Evolutionary conservation across 2,113 vertebrate species (phyloP).

Genomic region (Oxyruncus cristatus): DNA sequence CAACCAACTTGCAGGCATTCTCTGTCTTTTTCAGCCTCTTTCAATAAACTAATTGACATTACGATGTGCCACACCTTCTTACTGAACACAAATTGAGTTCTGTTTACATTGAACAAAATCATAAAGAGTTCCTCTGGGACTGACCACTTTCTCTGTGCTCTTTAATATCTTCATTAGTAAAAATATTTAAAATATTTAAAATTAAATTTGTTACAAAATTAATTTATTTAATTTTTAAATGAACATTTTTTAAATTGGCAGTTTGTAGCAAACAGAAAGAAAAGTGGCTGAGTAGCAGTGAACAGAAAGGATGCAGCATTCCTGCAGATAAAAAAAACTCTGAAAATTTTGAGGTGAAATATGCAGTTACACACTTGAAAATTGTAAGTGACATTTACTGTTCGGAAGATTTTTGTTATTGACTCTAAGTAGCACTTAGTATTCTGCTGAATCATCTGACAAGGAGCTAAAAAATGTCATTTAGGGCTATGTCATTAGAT

Average conservation of each 20-base stretch:
- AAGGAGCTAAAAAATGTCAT: background rate
- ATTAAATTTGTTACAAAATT: background rate
- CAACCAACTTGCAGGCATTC: background rate
- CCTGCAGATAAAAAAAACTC: background rate
- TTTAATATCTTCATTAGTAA: background rate
- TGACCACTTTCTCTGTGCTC: accelerated
- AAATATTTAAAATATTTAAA: background rate
- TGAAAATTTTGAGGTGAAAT: background rate
- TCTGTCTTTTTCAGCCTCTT: background rate
- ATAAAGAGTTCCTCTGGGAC: background rate
- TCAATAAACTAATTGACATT: accelerated
- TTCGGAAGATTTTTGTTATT: background rate
- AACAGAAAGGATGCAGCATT: background rate
- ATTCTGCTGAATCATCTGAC: background rate
- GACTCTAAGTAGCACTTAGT: background rate
- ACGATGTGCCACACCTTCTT: background rate
- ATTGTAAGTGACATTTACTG: background rate
- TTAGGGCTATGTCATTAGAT: background rate
- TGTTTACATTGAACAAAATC: background rate
- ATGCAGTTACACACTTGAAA: background rate
- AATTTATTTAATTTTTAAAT: background rate
- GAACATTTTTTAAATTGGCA: too few relatives aligned
- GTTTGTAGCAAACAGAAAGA: background rate
- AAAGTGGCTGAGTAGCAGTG: background rate
- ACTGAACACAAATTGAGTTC: background rate